These are phyloP conservation scores for Hippocampus guttulatus DNA, from an alignment of 2,113 vertebrate genomes.

Conservation along the genomic window DNA sequence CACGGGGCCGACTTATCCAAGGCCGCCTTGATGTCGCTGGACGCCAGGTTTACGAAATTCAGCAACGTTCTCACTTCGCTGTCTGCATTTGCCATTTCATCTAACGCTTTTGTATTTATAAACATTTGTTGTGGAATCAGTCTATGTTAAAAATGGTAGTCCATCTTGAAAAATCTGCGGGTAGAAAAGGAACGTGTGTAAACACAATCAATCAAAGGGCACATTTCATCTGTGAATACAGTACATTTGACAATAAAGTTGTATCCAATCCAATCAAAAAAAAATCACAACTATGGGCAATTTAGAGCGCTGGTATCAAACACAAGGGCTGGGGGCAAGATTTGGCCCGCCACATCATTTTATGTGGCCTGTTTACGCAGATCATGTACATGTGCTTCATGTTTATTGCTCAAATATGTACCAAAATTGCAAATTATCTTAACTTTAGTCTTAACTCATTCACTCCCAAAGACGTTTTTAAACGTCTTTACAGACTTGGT, in stretches of 20 bases:
- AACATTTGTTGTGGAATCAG: slow-evolving; percentile 26
- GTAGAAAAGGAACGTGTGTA: neutral
- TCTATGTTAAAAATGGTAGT: slow-evolving; percentile 48
- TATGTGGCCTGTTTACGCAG: neutral
- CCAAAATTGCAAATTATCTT: neutral
- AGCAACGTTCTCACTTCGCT: slow-evolving; percentile 95
- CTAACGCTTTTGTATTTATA: neutral
- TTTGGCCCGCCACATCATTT: neutral
- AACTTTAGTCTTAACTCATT: neutral
- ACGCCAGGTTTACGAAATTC: slow-evolving; percentile 97
- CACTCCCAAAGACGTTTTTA: too few relatives aligned
- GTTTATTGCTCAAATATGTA: neutral
- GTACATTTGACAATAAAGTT: too few relatives aligned
- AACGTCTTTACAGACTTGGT: too few relatives aligned
- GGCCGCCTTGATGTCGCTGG: slow-evolving; percentile 96
- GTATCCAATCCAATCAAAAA: too few relatives aligned
- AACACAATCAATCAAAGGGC: neutral
- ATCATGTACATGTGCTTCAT: neutral
- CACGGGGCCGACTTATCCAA: slow-evolving; percentile 96
- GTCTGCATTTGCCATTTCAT: slow-evolving; percentile 86
- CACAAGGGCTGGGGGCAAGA: neutral
- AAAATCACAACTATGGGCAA: neutral
- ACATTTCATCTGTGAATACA: neutral
- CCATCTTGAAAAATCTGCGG: slow-evolving; percentile 27
- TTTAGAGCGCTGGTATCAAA: neutral